Evolutionary conservation across 2,113 vertebrate genomes (phyloP), one percentile per base, ranked within the genome.

Genomic region (Rhinopithecus roxellana): DNA sequence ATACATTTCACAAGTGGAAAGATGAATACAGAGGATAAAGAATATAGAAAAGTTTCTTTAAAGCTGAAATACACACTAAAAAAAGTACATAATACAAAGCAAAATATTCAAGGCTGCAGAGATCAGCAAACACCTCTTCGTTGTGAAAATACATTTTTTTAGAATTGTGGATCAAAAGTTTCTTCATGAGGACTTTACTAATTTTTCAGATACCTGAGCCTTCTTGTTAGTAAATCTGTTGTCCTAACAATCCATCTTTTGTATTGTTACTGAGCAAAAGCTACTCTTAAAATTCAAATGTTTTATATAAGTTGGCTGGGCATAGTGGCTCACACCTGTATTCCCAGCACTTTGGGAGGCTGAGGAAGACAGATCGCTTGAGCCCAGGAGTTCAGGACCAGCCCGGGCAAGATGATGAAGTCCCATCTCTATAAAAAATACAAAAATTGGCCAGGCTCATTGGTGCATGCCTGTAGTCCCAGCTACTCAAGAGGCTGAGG

Each of bases 31-130:
- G 40, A 89, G 67, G 93, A 96, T 93, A 97, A 96, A 82, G 75
- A 97, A 97, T 91, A 93, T 43, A 90, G 93, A 55, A 87, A 97
- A 95, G 45, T 97, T 96, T 95, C 80, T 88, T 88, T 79, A 75
- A 79, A 52, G 40, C 48, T 85, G 48, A 94, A 91, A 52, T 94
- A 79, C 50, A 67, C 80, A 75, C 67, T 57, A 38, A 94, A 77
- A 93, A 96, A 90, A 93, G 72, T 43, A 88, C 18, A 55, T 25
- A 87, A 86, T 79, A n/a, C n/a, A 93, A 57, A 93, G 43, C 74
- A 89, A 96, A 96, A 94, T 93, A 95, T 91, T 95, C 79, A 97
- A 72, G 72, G 35, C 88, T 93, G 35, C 52, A 88, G 50, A 90
- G 32, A 90, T 94, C 64, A 88, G 52, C 74, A 97, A 94, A 95